phyloP scores from a whole-genome alignment of 2,888 invertebrate species.

The Chouioia cunea region DNA sequence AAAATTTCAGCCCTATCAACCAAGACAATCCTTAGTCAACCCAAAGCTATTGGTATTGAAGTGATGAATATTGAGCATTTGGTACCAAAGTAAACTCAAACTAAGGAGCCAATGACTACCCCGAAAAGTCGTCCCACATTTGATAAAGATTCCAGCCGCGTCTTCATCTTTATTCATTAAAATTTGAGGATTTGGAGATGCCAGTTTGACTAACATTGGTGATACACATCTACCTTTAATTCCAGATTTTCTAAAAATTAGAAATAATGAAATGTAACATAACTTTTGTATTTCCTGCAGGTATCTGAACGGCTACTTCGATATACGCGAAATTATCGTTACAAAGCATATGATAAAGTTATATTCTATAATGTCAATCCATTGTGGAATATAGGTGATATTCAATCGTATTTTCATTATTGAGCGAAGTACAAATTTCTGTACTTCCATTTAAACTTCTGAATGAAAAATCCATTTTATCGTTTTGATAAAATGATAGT shows the following conservation, averaged over 20 bases:
- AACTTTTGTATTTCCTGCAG: no score
- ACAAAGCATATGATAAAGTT: no score
- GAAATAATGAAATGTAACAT: no score
- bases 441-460: no score
- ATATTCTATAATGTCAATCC: no score
- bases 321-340: no score
- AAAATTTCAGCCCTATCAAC: constrained; percentile 51
- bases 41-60: constrained; percentile 48
- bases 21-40: constrained; percentile 50
- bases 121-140: constrained; percentile 52
- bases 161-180: constrained; percentile 5
- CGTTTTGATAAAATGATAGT: no score
- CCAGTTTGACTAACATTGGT: constrained; percentile 48
- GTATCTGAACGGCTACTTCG: no score
- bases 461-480: no score
- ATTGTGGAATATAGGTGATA: no score
- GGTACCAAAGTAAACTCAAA: constrained; percentile 49
- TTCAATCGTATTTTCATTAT: no score
- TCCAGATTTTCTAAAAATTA: constrained; percentile 46
- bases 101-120: constrained; percentile 50
- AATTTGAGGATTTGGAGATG: constrained; percentile 29
- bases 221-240: constrained; percentile 54
- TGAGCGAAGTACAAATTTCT: no score
- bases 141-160: constrained; percentile 54
- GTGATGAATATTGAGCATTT: constrained; percentile 50